These are phyloP conservation scores for Aegotheles bennettii DNA, from an alignment of 2,113 vertebrate genomes.

Conservation along the genomic window DNA sequence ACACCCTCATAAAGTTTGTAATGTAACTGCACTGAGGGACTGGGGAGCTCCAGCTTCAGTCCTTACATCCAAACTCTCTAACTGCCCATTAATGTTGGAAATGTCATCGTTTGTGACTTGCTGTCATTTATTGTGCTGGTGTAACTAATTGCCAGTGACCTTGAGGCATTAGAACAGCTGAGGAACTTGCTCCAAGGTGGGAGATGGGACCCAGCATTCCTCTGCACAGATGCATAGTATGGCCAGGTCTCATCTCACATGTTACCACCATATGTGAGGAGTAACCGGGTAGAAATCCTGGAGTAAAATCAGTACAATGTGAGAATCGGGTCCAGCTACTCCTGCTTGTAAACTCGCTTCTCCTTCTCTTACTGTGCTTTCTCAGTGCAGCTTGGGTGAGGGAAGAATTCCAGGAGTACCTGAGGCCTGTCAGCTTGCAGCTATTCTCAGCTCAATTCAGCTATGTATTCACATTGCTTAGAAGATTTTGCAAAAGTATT, in stretches of 20 bases:
- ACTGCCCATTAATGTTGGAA: accelerated
- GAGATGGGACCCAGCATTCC: background rate
- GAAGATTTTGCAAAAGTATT: background rate
- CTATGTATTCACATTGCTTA: background rate
- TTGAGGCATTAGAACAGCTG: background rate
- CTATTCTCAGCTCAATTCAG: background rate
- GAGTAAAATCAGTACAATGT: background rate
- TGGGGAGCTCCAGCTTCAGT: background rate
- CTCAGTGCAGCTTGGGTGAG: background rate
- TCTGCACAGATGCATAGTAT: accelerated
- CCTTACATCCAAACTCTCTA: background rate
- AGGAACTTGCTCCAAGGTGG: background rate
- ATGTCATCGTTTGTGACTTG: background rate
- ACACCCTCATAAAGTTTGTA: background rate
- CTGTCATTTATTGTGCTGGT: background rate
- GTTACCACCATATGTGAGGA: accelerated
- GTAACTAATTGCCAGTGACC: background rate
- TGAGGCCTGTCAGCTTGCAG: background rate
- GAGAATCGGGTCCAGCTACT: background rate
- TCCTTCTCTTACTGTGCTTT: accelerated
- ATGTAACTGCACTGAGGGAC: background rate
- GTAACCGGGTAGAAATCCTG: background rate
- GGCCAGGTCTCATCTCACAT: background rate
- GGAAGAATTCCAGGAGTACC: background rate
- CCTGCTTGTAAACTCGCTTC: background rate